Evolutionary conservation across 1,140 invertebrate species (phyloP), one percentile per base, ranked within the genome.

Genomic region (Musca vetustissima): DNA sequence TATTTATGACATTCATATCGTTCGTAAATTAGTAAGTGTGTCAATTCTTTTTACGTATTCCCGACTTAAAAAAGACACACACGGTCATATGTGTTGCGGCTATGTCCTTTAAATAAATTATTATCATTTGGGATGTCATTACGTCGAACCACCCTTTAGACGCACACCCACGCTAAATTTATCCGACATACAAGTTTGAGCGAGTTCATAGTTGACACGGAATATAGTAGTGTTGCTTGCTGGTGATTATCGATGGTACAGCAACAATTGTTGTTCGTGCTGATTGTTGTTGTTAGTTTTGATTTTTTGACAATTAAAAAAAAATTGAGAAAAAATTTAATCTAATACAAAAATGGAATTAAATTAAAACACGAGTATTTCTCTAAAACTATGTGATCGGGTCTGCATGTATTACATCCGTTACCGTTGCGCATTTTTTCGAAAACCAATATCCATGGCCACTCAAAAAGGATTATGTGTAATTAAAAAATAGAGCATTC

Each of bases 71-170:
- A 28, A 19, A 61, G 21, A 43, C 6, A 43, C 36, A 43, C 11
- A 43, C 36, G 36, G 36, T 43, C 36, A 43, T 43, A 11, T 9
- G 28, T 61, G 17, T 61, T 61, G 28, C 11, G 36, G 17, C 28
- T 14, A 36, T 61, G 57, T 61, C 28, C 57, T 61, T 61, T 36
- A 36, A 36, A 36, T 36, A 61, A 61, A 61, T 61, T 32, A 61
- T 61, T 19, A 0, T 19, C 25, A 61, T 19, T 61, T 36, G 36
- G 28, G 17, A 19, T 61, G 28, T 36, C 22, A 21, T 61, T 36
- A 36, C 28, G 15, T 32, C 57, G 15, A 3, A 57, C 11, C n/a
- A 28, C 36, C 36, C 36, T 43, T 43, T 32, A 32, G 28, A 32
- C 28, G 9, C 28, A 32, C 36, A 43, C 13, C 6, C 36, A 28